phyloP scores from a whole-genome alignment of 2,797 vertebrate species.

The Falco novaeseelandiae region DNA sequence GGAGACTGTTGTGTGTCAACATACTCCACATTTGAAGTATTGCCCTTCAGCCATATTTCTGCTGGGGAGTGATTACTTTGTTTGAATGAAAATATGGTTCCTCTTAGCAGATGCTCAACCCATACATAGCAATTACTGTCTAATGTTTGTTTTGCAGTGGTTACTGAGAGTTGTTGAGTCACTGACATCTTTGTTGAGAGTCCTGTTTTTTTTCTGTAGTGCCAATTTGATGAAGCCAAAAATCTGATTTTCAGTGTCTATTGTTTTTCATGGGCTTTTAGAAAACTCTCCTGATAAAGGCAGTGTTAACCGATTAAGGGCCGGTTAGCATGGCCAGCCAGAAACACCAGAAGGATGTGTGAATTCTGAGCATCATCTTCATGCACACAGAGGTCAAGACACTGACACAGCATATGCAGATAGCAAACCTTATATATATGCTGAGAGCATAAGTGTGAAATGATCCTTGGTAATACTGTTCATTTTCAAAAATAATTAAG shows the following conservation, averaged over 20 bases:
- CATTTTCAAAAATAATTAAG: background rate
- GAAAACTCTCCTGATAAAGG: background rate
- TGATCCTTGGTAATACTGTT: background rate
- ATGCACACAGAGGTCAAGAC: background rate
- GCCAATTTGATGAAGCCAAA: background rate
- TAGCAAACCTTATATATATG: background rate
- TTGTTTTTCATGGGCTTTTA: slow-evolving; percentile 8
- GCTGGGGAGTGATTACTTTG: background rate
- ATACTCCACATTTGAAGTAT: background rate
- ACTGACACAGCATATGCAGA: background rate
- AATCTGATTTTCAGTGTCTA: background rate
- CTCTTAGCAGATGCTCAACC: slow-evolving; percentile 38
- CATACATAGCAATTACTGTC: background rate
- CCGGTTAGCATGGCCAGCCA: background rate
- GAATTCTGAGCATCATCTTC: background rate
- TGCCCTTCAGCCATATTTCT: slow-evolving; percentile 6
- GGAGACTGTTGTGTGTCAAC: background rate
- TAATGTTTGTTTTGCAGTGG: slow-evolving; percentile 52
- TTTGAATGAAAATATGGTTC: slow-evolving; percentile 18
- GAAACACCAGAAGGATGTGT: background rate
- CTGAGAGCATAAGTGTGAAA: background rate
- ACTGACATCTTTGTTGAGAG: slow-evolving; percentile 46
- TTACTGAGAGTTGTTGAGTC: slow-evolving; percentile 59
- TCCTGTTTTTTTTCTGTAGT: background rate
- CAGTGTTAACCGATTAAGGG: background rate